These are phyloP conservation scores for Hyphantria cunea DNA, from an alignment of 1,140 invertebrate genomes.

Conservation along the genomic window DNA sequence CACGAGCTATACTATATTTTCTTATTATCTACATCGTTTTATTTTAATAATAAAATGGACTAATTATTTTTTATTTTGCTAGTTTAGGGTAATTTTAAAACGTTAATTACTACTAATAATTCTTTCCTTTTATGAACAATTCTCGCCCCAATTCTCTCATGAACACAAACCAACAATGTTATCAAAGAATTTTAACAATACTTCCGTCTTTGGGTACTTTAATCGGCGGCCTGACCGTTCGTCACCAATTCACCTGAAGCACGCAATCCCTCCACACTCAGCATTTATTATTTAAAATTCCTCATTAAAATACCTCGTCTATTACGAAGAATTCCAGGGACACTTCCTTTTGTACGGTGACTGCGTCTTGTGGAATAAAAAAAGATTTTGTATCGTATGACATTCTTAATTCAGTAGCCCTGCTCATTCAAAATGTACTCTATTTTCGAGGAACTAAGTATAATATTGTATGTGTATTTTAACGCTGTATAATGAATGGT, in stretches of 20 bases:
- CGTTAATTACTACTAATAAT: background rate
- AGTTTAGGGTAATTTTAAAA: background rate
- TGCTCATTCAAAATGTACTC: background rate
- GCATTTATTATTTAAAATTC: slow-evolving; percentile 50
- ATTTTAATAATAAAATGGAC: slow-evolving; percentile 1
- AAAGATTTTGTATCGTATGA: slow-evolving; percentile 33
- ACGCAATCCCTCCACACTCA: slow-evolving; percentile 54
- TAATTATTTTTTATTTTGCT: no score
- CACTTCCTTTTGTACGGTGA: slow-evolving; percentile 51
- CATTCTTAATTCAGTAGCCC: slow-evolving; percentile 9
- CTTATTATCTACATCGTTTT: no score
- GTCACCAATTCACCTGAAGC: slow-evolving; percentile 37
- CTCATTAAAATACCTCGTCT: slow-evolving; percentile 75
- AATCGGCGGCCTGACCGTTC: slow-evolving; percentile 10
- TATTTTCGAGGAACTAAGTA: background rate
- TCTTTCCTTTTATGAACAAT: background rate
- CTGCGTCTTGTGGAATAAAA: slow-evolving; percentile 52
- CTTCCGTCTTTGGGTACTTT: slow-evolving; percentile 43
- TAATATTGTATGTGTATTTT: background rate
- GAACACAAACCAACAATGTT: slow-evolving; percentile 14
- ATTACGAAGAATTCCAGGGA: slow-evolving; percentile 57
- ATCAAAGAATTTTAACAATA: slow-evolving; percentile 67
- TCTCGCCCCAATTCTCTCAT: background rate
- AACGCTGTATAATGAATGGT: slow-evolving; percentile 35
- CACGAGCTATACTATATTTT: no score